Conservation (phyloP, 1,140 invertebrate genomes). For the Zelostemma sp. region DNA sequence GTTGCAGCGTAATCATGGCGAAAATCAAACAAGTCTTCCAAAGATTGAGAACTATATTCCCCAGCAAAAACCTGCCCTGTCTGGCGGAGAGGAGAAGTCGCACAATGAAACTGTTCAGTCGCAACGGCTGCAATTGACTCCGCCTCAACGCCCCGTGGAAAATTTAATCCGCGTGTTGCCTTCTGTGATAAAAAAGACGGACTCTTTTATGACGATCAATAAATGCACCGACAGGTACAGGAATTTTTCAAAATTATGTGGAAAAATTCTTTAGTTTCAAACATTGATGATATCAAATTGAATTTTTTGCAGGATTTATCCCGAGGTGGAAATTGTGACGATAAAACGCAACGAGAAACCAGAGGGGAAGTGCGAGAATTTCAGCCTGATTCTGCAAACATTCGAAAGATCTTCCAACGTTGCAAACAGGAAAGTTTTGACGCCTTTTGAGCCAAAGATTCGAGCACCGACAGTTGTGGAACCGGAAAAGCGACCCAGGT, state of each 20-base stretch:
- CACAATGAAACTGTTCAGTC: no score
- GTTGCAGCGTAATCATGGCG: no score
- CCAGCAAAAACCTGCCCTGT: no score
- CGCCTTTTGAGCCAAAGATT: slow-evolving; percentile 10
- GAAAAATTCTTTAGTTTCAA: no score
- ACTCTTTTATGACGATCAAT: slow-evolving; percentile 1
- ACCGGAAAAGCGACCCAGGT: slow-evolving; percentile 50
- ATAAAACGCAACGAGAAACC: slow-evolving; percentile 29
- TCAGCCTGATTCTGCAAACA: slow-evolving; percentile 28
- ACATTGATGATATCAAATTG: no score
- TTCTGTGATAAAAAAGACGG: slow-evolving; percentile 23
- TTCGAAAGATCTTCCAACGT: slow-evolving; percentile 21
- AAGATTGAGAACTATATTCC: no score
- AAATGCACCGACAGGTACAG: not conserved
- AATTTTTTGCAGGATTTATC: slow-evolving; percentile 25
- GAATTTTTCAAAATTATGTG: no score
- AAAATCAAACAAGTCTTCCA: no score
- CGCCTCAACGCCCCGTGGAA: slow-evolving; percentile 2
- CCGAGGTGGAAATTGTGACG: slow-evolving; percentile 34
- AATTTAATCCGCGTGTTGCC: not conserved
- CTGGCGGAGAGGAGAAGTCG: no score
- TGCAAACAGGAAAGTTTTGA: slow-evolving; percentile 15
- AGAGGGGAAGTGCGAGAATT: slow-evolving; percentile 28
- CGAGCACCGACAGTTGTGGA: slow-evolving; percentile 25
- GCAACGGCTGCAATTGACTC: not conserved